Conservation (phyloP, 2,888 invertebrate species). For the Pantelozetes paolii region DNA sequence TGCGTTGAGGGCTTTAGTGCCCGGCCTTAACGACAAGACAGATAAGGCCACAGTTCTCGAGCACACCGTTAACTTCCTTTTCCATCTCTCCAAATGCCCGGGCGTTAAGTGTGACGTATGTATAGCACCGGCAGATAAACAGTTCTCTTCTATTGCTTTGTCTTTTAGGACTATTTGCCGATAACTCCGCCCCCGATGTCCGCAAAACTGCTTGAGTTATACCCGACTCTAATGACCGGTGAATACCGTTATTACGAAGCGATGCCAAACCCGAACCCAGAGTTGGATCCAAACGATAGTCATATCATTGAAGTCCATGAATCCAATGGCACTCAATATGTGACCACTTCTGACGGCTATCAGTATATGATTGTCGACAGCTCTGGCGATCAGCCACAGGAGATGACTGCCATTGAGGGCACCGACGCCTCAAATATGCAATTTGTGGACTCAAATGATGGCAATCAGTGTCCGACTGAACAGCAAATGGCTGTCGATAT, state of each 20-base stretch:
- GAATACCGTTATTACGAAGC: constrained; percentile 2
- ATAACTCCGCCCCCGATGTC: constrained; percentile 16
- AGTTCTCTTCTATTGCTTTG: no score
- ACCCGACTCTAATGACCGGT: constrained; percentile 5
- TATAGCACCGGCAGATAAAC: not conserved
- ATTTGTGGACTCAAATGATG: not conserved
- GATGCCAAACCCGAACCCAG: not conserved
- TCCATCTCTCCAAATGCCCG: constrained; percentile 49
- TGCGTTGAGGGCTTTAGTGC: constrained; percentile 51
- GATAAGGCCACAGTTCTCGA: constrained; percentile 54
- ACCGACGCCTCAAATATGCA: not conserved
- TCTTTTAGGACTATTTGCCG: constrained; percentile 45
- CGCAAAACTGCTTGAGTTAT: constrained; percentile 3
- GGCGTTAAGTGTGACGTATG: constrained; percentile 25
- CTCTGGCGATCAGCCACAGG: not conserved
- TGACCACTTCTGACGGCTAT: constrained; percentile 7
- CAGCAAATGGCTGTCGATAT: not conserved
- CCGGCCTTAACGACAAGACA: constrained; percentile 53
- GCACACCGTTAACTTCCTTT: constrained; percentile 52
- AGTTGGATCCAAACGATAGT: not conserved
- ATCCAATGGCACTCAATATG: not conserved
- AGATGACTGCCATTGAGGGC: not conserved
- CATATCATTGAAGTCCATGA: constrained; percentile 11
- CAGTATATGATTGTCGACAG: constrained; percentile 10
- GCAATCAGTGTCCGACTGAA: not conserved